Evolutionary conservation across 2,797 vertebrate species (phyloP), one percentile per base, ranked within the genome.

Genomic region (Acanthopagrus latus): DNA sequence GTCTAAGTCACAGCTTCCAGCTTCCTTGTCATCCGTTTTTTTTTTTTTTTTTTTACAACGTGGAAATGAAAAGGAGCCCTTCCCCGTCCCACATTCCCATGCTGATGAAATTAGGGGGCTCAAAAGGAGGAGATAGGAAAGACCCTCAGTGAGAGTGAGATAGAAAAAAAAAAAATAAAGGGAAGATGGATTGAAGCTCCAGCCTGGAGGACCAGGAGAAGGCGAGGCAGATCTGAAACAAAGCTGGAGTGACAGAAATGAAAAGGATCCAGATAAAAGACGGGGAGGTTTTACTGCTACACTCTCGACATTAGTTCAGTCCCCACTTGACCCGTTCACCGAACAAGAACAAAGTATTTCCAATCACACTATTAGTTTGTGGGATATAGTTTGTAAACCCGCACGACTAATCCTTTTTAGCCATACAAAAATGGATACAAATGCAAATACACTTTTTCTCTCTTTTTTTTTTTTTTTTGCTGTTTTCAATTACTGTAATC

Each of bases 401-500:
- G 73, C 56, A 23, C 38, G 55, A 27, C 55, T 84, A 79, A 89
- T 87, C 85, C 71, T 50, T 87, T 84, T 78, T 23, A 86, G 66
- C 33, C 23, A 55, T 64, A 27, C n/a, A 54, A 69, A 59, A 69
- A 69, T 55, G 63, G 46, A 74, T 56, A 9, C 64, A 76, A 76
- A 84, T 64, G 55, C 60, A 73, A 81, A 84, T 52, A 33, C 70
- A 78, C 62, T 33, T n/a, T n/a, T n/a, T n/a, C n/a, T n/a, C n/a
- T n/a, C n/a, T 29, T 29, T 29, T 27, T 29, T 29, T 33, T 33
- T 3, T 3, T 33, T 7, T 27, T 83, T 70, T 59, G 41, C 55
- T 57, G 10, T 90, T 89, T 90, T 89, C 81, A 88, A 82, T 87
- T 70, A 87, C 56, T 60, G 21, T 88, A 90, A 88, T 89, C 78